Conservation (phyloP, 2,113 vertebrate genomes). For the Chlamydotis undulata region DNA sequence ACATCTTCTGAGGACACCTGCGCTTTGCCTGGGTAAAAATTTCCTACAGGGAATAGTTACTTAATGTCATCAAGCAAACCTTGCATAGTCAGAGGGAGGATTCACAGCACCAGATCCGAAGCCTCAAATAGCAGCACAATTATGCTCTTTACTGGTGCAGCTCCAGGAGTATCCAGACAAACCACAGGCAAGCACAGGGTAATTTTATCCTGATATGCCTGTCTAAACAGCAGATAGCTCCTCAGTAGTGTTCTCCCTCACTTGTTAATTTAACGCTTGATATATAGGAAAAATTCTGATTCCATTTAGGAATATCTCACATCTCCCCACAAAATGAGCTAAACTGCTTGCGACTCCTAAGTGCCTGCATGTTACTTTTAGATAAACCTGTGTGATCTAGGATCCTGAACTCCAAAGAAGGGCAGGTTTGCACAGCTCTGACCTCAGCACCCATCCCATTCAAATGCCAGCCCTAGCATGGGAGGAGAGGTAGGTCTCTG, state of each 20-base stretch:
- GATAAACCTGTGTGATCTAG: neutral
- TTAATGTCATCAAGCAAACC: neutral
- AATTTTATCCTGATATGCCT: conserved; percentile 60
- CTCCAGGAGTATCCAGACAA: conserved; percentile 43
- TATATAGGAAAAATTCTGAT: conserved; percentile 51
- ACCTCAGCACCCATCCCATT: neutral
- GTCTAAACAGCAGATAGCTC: conserved; percentile 40
- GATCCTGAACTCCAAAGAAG: neutral
- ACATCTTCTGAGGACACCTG: neutral
- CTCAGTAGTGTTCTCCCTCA: neutral
- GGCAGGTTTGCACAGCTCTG: neutral
- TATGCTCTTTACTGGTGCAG: conserved; percentile 25
- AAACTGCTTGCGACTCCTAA: neutral
- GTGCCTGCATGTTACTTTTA: conserved; percentile 1
- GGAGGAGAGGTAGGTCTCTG: neutral
- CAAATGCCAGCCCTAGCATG: accelerated
- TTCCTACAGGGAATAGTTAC: neutral
- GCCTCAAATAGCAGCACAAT: conserved; percentile 9
- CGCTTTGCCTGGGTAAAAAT: neutral
- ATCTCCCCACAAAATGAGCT: neutral
- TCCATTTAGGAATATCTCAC: conserved; percentile 24
- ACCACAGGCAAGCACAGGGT: neutral
- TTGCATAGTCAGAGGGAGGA: neutral
- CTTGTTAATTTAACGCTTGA: conserved; percentile 64
- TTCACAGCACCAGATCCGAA: neutral